phyloP scores from a whole-genome alignment of 1,140 invertebrate species.

The Brachionus asplanchnoidis region DNA sequence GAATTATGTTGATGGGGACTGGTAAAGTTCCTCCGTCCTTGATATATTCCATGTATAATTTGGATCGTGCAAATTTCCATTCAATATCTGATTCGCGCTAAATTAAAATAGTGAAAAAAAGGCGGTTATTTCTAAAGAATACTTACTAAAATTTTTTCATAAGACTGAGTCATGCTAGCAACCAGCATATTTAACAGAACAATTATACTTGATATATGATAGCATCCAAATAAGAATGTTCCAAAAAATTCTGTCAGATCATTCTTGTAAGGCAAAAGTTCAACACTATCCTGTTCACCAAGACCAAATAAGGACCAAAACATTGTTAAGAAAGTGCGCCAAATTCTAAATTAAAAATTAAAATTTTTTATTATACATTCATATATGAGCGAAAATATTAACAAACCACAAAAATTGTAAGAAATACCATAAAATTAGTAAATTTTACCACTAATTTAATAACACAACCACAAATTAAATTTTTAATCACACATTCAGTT shows the following conservation, averaged over 20 bases:
- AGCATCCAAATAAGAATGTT: constrained; percentile 56
- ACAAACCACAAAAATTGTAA: too few species aligned
- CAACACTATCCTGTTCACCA: constrained; percentile 64
- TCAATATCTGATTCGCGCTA: constrained; percentile 78
- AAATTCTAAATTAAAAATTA: constrained; percentile 57
- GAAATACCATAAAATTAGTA: too few species aligned
- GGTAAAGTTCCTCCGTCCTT: constrained; percentile 78
- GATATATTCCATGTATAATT: constrained; percentile 86
- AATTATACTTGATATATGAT: constrained; percentile 58
- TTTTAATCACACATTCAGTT: too few species aligned
- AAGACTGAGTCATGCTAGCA: constrained; percentile 61
- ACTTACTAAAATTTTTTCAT: constrained; percentile 59
- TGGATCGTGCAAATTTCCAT: constrained; percentile 84
- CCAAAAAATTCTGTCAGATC: constrained; percentile 43
- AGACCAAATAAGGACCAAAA: constrained; percentile 74
- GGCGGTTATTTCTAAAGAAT: not conserved
- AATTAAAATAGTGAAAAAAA: not conserved
- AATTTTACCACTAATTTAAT: too few species aligned
- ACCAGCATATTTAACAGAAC: constrained; percentile 62
- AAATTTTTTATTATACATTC: not conserved
- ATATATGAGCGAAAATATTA: too few species aligned
- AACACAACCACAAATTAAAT: too few species aligned
- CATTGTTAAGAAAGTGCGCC: constrained; percentile 64
- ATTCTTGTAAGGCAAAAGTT: constrained; percentile 56
- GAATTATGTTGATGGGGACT: constrained; percentile 79